Conservation (phyloP, 2,888 invertebrate species). For the Odontocolon sp. region DNA sequence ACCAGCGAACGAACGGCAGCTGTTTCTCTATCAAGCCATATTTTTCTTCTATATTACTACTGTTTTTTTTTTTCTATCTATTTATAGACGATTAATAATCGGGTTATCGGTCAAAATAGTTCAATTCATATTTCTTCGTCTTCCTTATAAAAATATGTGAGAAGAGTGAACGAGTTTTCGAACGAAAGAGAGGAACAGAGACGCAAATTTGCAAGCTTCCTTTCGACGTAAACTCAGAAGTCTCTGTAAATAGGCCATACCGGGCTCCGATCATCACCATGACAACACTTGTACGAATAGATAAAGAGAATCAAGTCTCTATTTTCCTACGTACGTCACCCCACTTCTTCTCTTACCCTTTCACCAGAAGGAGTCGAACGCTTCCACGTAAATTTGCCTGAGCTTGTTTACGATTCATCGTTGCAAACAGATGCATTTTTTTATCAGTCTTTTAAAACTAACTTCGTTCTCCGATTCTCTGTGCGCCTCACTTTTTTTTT, state of each 20-base stretch:
- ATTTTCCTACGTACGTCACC: no score
- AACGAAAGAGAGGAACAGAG: not conserved
- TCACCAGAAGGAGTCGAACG: no score
- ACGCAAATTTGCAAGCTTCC: slow-evolving; percentile 13
- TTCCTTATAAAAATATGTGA: no score
- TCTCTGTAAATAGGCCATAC: not conserved
- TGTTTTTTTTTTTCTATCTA: not conserved
- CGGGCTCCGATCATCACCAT: slow-evolving; percentile 5
- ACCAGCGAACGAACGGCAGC: slow-evolving; percentile 22
- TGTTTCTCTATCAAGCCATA: not conserved
- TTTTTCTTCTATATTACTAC: slow-evolving; percentile 7
- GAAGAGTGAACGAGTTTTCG: slow-evolving; percentile 49
- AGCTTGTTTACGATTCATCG: not conserved
- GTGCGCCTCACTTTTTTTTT: not conserved
- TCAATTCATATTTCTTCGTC: no score
- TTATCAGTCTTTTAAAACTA: slow-evolving; percentile 1
- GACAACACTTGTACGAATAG: slow-evolving; percentile 39
- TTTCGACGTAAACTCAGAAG: not conserved
- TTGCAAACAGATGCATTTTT: slow-evolving; percentile 2
- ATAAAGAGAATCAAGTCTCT: slow-evolving; percentile 33
- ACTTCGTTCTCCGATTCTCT: not conserved
- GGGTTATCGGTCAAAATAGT: not conserved
- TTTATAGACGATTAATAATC: not conserved
- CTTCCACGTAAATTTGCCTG: not conserved
- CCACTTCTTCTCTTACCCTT: not conserved